Evolutionary conservation across 2,113 vertebrate species (phyloP), one percentile per base, ranked within the genome.

Genomic region (Etheostoma cragini): DNA sequence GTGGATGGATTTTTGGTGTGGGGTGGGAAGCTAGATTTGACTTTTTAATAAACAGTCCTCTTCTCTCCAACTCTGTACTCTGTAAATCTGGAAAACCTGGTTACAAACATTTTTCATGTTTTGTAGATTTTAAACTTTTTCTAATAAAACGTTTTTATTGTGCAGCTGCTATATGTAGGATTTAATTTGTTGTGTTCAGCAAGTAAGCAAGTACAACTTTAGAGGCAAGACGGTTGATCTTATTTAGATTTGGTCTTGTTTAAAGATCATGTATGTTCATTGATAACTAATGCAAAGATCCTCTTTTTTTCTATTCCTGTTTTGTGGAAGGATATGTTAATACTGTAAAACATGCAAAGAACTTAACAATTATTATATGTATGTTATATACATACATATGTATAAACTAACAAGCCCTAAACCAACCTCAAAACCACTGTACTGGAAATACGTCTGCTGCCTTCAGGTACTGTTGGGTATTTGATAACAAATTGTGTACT

Each of bases 61-160:
- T 22, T 3, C 8, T 67, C 3, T 71, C 5, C 57, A 30, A 33
- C 10, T 71, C 10, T 71, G 12, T 70, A 38, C 47, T 19, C 3
- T 66, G 12, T 3, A 21, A 74, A 72, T 30, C 13, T 50, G 16
- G 54, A 54, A 1, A 53, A 26, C 1, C 2, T 7, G 12, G 8
- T 63, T 78, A 3, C 13, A 42, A 63, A 17, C 33, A 3, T n/a
- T 57, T 61, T 83, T 62, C 0, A 26, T 57, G n/a, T 85, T 86
- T 72, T 79, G 14, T 86, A 33, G 21, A 82, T 84, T 83, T 82
- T 78, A 77, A 81, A 70, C 10, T 2, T 30, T 79, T 87, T 82
- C 10, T 64, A 78, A 72, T 61, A 0, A 68, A 38, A 33, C n/a
- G 8, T 63, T 85, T 83, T 85, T 80, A 83, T 80, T 11, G n/a